Evolutionary conservation across 2,113 vertebrate species (phyloP).

Genomic region (Hippocampus zosterae): DNA sequence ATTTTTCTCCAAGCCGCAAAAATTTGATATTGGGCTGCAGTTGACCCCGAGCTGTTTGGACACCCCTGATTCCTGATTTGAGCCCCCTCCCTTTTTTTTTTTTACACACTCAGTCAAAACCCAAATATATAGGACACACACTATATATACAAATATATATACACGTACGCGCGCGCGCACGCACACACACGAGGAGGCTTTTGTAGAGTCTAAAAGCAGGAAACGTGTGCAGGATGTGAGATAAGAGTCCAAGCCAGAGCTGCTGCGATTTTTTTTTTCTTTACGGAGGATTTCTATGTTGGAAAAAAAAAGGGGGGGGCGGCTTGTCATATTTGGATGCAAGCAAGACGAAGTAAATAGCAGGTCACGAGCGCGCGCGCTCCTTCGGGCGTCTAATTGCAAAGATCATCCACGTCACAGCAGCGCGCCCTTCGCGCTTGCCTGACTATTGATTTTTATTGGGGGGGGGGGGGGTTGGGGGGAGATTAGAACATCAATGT

Average conservation of each 20-base stretch:
- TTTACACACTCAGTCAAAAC: neutral
- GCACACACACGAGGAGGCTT: neutral
- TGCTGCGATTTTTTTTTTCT: neutral
- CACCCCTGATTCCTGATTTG: neutral
- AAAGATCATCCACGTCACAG: constrained; percentile 50
- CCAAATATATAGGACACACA: neutral
- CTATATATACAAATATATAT: too few relatives aligned
- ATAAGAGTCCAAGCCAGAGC: neutral
- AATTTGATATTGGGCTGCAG: neutral
- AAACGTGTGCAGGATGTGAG: neutral
- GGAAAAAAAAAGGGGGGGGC: neutral
- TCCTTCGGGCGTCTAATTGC: constrained; percentile 50
- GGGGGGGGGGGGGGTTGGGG: neutral
- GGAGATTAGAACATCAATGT: constrained; percentile 69
- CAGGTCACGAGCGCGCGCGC: constrained; percentile 1
- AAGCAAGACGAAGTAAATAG: neutral
- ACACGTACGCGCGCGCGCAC: too few relatives aligned
- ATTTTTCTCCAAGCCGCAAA: too few relatives aligned
- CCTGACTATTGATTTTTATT: constrained; percentile 59
- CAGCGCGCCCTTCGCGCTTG: constrained; percentile 51
- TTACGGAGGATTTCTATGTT: neutral
- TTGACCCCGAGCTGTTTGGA: neutral
- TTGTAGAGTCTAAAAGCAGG: neutral
- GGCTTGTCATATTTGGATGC: neutral
- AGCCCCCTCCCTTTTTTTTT: neutral